Base-by-base conservation (phyloP, 2,113 vertebrate species). In the Hippocampus zosterae region DNA sequence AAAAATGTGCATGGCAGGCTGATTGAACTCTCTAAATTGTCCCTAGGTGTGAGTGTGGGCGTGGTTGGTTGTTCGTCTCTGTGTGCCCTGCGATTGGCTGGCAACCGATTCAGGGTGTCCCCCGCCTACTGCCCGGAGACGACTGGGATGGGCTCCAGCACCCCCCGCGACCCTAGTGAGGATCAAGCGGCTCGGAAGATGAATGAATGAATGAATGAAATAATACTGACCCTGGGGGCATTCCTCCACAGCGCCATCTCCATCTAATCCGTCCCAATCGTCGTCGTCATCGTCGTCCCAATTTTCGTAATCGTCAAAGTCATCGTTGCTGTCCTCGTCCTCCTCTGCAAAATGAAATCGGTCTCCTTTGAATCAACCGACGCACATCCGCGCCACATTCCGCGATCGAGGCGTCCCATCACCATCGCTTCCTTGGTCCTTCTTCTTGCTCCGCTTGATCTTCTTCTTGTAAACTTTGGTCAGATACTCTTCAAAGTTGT, bases 391-490 rank as follows among this genome's bases (percentile, higher is more conserved):
- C 12, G 41, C 27, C 5, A 42, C 11, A 25, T 65, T 46, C 40
- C 46, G 12, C 13, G 19, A 41, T 33, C 57, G 23, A 40, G 41
- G 37, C 21, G 15, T 57, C 19, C 10, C n/a, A 41, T 80, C 78
- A 80, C 78, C 94, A 13, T 65, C 62, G 25, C 62, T 65, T 67
- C 87, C 77, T 23, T 72, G 57, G 61, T 85, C 74, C 46, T 93
- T 92, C 72, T 91, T 92, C 86, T 91, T 93, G 5, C 62, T 72
- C 0, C 84, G 86, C 60, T 93, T 94, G 53, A 94, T 86, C 76
- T 92, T 94, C 79, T 94, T 95, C 83, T 92, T 94, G 60, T 97
- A 93, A 78, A 99, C 88, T 73, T 87, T 90, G 18, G 89, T 93
- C 70, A 98, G 94, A 69, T 96, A 94, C 55, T 88, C 85, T 37